phyloP scores from a whole-genome alignment of 2,888 invertebrate genomes.

The Steinernema scapterisci region DNA sequence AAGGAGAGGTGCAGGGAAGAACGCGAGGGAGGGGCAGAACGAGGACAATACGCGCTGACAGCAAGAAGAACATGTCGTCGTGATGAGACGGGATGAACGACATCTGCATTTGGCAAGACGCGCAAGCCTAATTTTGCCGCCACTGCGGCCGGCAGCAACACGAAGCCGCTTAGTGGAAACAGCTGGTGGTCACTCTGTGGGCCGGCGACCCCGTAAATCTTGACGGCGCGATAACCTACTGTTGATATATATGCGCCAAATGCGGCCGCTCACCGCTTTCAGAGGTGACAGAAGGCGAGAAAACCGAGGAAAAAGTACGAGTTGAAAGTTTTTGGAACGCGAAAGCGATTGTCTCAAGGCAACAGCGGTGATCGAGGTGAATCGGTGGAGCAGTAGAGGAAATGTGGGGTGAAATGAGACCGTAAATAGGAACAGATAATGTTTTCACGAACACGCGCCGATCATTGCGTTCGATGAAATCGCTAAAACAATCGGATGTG shows the following conservation, averaged over 20 bases:
- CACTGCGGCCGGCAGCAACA: too few species aligned
- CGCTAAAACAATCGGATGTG: too few species aligned
- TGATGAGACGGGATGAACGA: not conserved
- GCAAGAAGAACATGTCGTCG: not conserved
- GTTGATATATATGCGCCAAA: conserved; percentile 11
- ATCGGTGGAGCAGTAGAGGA: not conserved
- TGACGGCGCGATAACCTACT: not conserved
- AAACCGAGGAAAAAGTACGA: not conserved
- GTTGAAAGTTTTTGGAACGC: not conserved
- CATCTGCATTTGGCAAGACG: conserved; percentile 16
- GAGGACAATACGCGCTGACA: conserved; percentile 21
- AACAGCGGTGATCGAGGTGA: conserved; percentile 10
- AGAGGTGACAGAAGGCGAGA: not conserved
- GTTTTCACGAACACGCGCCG: not conserved
- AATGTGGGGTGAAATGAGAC: not conserved
- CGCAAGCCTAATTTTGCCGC: not conserved
- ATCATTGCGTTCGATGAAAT: not conserved
- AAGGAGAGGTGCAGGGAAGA: not conserved
- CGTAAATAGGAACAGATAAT: conserved; percentile 13
- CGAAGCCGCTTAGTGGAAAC: conserved; percentile 24
- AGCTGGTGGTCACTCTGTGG: not conserved
- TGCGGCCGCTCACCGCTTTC: not conserved
- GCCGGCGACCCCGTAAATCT: conserved; percentile 1
- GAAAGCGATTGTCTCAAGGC: not conserved
- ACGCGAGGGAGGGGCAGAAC: not conserved